Evolutionary conservation across 23 tunicate genomes (phyloP), one percentile per base, ranked within the genome.

Genomic region (Aplidium turbinatum): DNA sequence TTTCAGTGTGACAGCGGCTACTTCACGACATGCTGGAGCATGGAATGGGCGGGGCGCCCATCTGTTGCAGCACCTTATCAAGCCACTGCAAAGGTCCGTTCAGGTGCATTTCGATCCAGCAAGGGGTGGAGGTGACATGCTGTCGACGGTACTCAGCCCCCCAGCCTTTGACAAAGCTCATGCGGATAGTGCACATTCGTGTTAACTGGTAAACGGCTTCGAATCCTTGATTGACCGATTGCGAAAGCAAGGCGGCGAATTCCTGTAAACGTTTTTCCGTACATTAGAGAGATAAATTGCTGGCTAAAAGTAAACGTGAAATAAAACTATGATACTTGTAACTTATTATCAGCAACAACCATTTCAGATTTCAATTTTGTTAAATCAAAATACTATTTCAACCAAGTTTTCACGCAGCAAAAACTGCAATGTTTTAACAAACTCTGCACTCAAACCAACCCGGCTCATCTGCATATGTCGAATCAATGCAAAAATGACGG

Each of bases 151-250:
- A 95, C 67, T 89, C 92, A 0, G 96, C 99, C 25, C 99, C 99
- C 99, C 99, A 95, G 33, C 99, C 99, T 35, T 95, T 95, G 57
- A 95, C 99, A 57, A 95, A 95, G 33, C 96, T 89, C 92, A 95
- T 95, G 7, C 99, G 82, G 23, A 95, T 89, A 45, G 99, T 95
- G 75, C 95, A 95, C 96, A 93, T 93, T 36, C 93, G 58, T 16
- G 92, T 85, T 34, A 92, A 65, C 31, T 92, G 93, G 58, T 85
- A 92, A 58, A 92, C 98, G 38, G 92, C 85, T 39, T 85, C 98
- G 47, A 85, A 92, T 1, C 98, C 98, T 56, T 92, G 93, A 62
- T 92, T 93, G 70, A 93, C 98, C 19, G 94, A 80, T 56, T 93
- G 98, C 27, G 98, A 89, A 1, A 93, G 72, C 19, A 93, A 77